Percentiles rank a stretch among this genome's conserved stretches.
phyloP scores from a whole-genome alignment of 2,113 vertebrate species.

The Cheilinus undulatus region DNA sequence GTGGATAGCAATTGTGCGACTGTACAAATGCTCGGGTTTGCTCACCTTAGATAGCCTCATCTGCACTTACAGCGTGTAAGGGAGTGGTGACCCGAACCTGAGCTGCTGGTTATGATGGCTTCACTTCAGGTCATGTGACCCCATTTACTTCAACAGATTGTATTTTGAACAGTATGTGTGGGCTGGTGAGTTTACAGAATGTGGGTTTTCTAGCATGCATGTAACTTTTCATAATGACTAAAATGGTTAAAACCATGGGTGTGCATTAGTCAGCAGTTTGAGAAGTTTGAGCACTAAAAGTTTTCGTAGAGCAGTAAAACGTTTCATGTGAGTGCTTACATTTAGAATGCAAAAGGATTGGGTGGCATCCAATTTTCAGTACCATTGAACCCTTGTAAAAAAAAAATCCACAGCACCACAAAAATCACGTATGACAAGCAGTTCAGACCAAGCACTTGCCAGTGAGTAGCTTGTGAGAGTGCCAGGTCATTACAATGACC shows the following conservation, averaged over 20 bases:
- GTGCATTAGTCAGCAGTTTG: conserved; percentile 16
- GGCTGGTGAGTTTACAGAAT: not conserved
- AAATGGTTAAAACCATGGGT: conserved; percentile 1
- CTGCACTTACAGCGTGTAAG: conserved; percentile 1
- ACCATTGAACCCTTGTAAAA: too few species aligned
- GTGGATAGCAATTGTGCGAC: conserved; percentile 42
- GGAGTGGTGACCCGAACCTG: conserved; percentile 17
- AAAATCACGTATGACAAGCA: too few species aligned
- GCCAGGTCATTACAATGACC: too few species aligned
- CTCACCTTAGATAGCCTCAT: conserved; percentile 29
- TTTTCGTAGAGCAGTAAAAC: too few species aligned
- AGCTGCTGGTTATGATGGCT: conserved; percentile 13
- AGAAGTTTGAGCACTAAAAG: not conserved
- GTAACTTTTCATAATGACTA: not conserved
- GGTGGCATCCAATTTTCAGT: too few species aligned
- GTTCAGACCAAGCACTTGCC: too few species aligned
- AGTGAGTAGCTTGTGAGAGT: too few species aligned
- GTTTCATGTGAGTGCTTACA: too few species aligned
- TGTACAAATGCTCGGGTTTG: conserved; percentile 31
- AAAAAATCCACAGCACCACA: too few species aligned
- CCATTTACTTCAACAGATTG: conserved; percentile 9
- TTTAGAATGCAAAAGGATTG: too few species aligned
- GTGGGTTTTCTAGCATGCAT: not conserved
- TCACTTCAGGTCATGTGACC: not conserved
- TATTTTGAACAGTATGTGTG: not conserved